Conservation (phyloP, 2,888 invertebrate species). For the Embidobia sp. region DNA sequence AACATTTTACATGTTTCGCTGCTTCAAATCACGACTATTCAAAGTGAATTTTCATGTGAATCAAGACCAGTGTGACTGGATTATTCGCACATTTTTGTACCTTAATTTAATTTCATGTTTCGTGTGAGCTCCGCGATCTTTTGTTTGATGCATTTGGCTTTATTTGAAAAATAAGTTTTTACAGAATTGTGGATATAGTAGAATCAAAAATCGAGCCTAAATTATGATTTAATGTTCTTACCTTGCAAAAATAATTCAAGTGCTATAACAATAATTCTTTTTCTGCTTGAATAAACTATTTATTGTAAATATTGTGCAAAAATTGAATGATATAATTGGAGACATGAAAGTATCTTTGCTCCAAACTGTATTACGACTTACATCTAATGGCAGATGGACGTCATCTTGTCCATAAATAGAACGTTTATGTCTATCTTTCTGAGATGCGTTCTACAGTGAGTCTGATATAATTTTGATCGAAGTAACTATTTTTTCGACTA, state of each 20-base stretch:
- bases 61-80: constrained; percentile 17
- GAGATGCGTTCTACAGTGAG: constrained; percentile 16
- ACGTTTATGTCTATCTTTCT: constrained; percentile 37
- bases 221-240: not conserved
- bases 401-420: constrained; percentile 52
- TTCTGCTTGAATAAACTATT: constrained; percentile 4
- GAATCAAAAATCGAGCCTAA: constrained; percentile 2
- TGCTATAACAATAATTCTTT: constrained; percentile 13
- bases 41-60: constrained; percentile 48
- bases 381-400: constrained; percentile 30
- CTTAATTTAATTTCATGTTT: constrained; percentile 38
- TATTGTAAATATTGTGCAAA: too few relatives aligned
- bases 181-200: not conserved
- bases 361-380: constrained; percentile 19
- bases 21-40: constrained; percentile 5
- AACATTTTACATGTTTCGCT: constrained; percentile 6
- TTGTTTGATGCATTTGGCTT: constrained; percentile 17
- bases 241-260: not conserved
- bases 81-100: constrained; percentile 32
- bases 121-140: constrained; percentile 17
- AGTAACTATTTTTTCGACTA: not conserved
- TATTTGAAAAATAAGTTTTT: constrained; percentile 21
- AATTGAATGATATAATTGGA: constrained; percentile 21
- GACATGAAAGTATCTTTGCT: constrained; percentile 24
- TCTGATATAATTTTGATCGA: constrained; percentile 16